Conservation (phyloP, 2,888 invertebrate genomes). For the Drosophila mimetica region DNA sequence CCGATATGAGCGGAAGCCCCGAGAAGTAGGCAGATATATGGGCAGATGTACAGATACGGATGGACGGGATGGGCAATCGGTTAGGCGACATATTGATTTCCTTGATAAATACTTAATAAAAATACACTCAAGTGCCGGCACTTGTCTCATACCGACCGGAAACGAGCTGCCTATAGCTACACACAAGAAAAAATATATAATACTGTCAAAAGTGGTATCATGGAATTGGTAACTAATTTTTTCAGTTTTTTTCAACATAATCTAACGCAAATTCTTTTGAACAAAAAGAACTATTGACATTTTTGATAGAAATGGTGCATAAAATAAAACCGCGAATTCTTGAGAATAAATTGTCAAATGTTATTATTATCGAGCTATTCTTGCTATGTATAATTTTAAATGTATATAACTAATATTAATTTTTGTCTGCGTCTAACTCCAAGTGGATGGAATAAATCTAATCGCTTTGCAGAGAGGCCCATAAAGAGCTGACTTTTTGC, state of each 20-base stretch:
- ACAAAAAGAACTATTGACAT: too few relatives aligned
- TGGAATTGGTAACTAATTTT: too few relatives aligned
- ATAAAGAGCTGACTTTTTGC: slow-evolving; percentile 15
- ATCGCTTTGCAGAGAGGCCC: slow-evolving; percentile 1
- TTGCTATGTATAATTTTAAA: too few relatives aligned
- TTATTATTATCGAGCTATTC: too few relatives aligned
- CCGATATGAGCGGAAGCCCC: slow-evolving; percentile 51
- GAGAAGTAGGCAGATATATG: slow-evolving; percentile 25
- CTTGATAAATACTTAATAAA: slow-evolving; percentile 72
- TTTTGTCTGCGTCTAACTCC: background rate
- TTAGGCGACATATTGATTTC: slow-evolving; percentile 69
- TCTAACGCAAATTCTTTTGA: too few relatives aligned
- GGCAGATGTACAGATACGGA: slow-evolving; percentile 12
- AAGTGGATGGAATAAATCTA: slow-evolving; percentile 14
- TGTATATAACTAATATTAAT: too few relatives aligned
- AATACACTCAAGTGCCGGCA: slow-evolving; percentile 57
- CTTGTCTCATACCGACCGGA: slow-evolving; percentile 18
- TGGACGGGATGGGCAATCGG: slow-evolving; percentile 33
- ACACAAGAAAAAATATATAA: too few relatives aligned
- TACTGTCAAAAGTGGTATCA: too few relatives aligned
- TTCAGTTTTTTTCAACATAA: too few relatives aligned
- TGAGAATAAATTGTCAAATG: too few relatives aligned
- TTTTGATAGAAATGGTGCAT: too few relatives aligned
- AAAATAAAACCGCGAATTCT: too few relatives aligned
- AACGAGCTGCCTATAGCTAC: background rate